A percentile compares a stretch with the other conserved stretches of the same genome.
Conservation (phyloP, 2,888 invertebrate species). For the Aplocera efformata region DNA sequence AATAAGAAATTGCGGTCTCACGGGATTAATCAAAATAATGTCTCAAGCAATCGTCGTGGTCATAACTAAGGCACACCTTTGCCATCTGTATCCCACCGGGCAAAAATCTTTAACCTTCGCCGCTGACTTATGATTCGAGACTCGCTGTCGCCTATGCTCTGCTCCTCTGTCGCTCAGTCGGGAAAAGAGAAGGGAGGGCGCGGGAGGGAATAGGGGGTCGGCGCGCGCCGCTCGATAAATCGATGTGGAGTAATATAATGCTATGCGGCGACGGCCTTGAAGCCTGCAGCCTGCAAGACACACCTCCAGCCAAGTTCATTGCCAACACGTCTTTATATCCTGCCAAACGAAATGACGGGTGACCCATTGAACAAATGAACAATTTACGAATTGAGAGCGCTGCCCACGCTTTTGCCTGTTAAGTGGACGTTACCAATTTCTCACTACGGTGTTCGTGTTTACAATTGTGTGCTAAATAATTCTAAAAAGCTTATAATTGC, state of each 20-base stretch:
- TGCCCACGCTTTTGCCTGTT: conserved; percentile 22
- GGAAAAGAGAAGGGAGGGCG: conserved; percentile 48
- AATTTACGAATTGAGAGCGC: conserved; percentile 17
- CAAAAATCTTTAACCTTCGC: conserved; percentile 15
- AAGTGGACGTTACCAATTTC: conserved; percentile 21
- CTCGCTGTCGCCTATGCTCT: conserved; percentile 26
- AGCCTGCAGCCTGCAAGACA: conserved; percentile 73
- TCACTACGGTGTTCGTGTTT: conserved; percentile 20
- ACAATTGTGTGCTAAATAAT: conserved; percentile 22
- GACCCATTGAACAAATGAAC: conserved; percentile 21
- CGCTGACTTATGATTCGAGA: conserved; percentile 12
- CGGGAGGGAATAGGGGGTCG: conserved; percentile 49
- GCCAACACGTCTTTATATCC: conserved; percentile 54
- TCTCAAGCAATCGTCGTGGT: conserved; percentile 3
- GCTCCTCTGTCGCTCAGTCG: conserved; percentile 39
- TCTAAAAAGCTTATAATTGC: conserved; percentile 20
- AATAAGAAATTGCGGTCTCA: too few species aligned
- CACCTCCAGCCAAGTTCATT: conserved; percentile 77
- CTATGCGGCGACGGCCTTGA: conserved; percentile 70
- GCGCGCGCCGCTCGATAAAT: conserved; percentile 79
- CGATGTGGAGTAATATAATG: conserved; percentile 70
- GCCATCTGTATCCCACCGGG: conserved; percentile 13
- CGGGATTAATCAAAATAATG: background rate
- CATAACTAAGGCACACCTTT: conserved; percentile 15
- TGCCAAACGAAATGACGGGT: conserved; percentile 35